Base-by-base conservation (phyloP, 2,888 invertebrate genomes). In the Drosophila phalerata region DNA sequence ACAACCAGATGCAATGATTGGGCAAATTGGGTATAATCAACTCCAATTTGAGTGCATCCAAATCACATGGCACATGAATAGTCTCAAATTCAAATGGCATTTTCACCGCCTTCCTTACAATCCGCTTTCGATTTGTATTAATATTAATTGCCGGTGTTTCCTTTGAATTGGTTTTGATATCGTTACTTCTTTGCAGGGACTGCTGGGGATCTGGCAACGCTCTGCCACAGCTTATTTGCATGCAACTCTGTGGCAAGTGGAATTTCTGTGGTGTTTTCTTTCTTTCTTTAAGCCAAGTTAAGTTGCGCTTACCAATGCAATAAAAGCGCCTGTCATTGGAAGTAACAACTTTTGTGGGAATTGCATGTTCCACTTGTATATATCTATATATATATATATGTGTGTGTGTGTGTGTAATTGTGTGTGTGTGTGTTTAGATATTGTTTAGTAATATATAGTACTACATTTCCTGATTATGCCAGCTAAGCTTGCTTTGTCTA, bases 401-500 rank as follows among this genome's bases (percentile, higher is more conserved):
- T 47, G 11, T 19, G 28, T 45, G 43, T 22, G 17, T 9, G 9
- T 30, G 37, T 19, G 45, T 22, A 10, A 3, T 5, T 37, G 28
- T 28, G 0, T 28, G 32, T 52, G 52, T 52, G 43, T 52, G 13
- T 10, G 43, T 52, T 9, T 10, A 32, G 13, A 25, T 32, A 25
- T 8, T 30, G 15, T 17, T 28, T 8, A 28, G 22, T 22, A 30
- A 42, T 28, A 40, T 30, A 37, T 22, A 15, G 17, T 11, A 32
- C 40, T 42, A 19, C 19, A 32, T 30, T 48, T 17, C 6, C 48
- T 61, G 60, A 61, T 22, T 42, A 42, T 4, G 45, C 10, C 11
- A 11, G 22, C 56, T 8, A 17, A 22, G 63, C 38, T 63, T 63
- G 56, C 63, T 63, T 56, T 62, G 45, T 63, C 25, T 32, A n/a